A percentile compares a stretch with the other conserved stretches of the same genome.
Evolutionary conservation across 2,797 vertebrate species (phyloP).

Genomic region (Mastacembelus armatus): DNA sequence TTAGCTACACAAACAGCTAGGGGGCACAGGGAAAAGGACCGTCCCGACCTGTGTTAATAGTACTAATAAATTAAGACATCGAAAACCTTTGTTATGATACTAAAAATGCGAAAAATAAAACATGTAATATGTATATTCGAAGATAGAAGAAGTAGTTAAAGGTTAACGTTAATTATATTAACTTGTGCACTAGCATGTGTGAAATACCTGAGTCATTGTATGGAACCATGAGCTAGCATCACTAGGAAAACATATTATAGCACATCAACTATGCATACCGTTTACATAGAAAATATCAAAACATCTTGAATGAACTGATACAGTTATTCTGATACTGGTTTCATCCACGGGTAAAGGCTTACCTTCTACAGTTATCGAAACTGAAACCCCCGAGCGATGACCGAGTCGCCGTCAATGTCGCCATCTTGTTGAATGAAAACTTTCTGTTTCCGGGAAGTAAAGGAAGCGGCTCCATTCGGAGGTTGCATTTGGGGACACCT

Average conservation of each 20-base stretch:
- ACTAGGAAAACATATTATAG: neutral
- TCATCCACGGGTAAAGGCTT: conserved; percentile 1
- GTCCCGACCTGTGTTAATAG: too few relatives aligned
- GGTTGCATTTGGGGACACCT: conserved; percentile 15
- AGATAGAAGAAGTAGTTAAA: too few relatives aligned
- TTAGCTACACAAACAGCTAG: too few relatives aligned
- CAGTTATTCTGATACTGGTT: accelerated
- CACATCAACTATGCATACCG: accelerated
- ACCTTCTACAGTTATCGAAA: conserved; percentile 94
- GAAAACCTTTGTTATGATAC: neutral
- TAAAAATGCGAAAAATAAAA: too few relatives aligned
- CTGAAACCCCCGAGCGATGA: conserved; percentile 86
- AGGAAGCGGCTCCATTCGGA: neutral
- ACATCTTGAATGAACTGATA: accelerated
- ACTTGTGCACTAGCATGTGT: too few relatives aligned
- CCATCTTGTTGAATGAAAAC: conserved; percentile 83
- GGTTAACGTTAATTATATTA: neutral
- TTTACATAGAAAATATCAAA: accelerated
- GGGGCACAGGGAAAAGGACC: neutral
- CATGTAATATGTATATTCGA: too few relatives aligned
- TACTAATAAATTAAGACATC: neutral
- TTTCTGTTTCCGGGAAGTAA: conserved; percentile 78
- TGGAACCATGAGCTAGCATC: conserved; percentile 37
- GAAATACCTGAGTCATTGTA: conserved; percentile 74
- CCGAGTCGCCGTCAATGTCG: conserved; percentile 80